Base-by-base conservation (phyloP, 2,888 invertebrate genomes). In the Clistopyga incitator region DNA sequence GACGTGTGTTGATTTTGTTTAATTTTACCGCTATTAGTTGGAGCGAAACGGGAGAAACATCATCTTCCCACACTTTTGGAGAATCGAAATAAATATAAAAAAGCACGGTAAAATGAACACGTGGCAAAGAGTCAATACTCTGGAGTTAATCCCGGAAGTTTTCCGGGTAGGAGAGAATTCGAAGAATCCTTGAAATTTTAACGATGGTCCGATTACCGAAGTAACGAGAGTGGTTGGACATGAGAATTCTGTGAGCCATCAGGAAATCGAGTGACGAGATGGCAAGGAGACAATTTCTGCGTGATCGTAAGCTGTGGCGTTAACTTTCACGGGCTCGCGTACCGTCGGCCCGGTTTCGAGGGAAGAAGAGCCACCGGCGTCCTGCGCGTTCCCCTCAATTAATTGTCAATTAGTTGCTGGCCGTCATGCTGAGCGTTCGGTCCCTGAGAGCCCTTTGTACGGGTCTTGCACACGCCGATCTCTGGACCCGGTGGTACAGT, bases 321-420 rank as follows among this genome's bases (percentile, higher is more conserved):
- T 80, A 85, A 88, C 88, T 89, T 89, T 89, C 87, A 80, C 88
- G 86, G 78, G 74, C 64, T 34, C 71, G 83, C 84, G 82, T 82
- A 83, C 65, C 38, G 54, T 81, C 75, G 72, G 68, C 25, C 47
- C 61, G 67, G 74, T 56, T 70, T 61, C 65, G 64, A 47, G 50
- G 11, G 72, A 68, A 25, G 68, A 70, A 64, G 18, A 38, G 20
- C 6, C 61, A 25, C 20, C 59, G 29, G 45, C 56, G 59, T 68
- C 52, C 70, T 4, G 50, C 42, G 45, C 52, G n/a, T 72, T 68
- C 52, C 75, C 83, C 81, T 85, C 81, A 82, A 85, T 87, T 81
- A 85, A 85, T 83, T 84, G 81, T 67, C 87, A 84, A 88, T 87
- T 87, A 87, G 84, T 84, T 85, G 65, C 71, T 77, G 56, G 72